A percentile compares a stretch with the other conserved stretches of the same genome.
These are phyloP conservation scores for Plutella xylostella DNA, from an alignment of 2,888 invertebrate genomes.

Conservation along the genomic window DNA sequence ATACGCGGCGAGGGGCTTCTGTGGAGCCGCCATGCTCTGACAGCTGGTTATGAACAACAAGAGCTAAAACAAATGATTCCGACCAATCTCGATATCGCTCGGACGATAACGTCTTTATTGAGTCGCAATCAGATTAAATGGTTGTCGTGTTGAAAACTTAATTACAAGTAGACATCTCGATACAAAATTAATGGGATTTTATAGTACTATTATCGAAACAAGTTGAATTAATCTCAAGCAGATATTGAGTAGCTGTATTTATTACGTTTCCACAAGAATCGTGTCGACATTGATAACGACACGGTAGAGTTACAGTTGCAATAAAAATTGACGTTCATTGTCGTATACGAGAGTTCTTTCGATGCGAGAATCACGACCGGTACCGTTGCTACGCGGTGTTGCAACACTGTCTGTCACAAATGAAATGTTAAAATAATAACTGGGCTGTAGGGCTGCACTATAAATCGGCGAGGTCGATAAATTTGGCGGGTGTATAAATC, in stretches of 20 bases:
- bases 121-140: conserved; percentile 27
- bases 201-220: neutral
- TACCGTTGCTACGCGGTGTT: neutral
- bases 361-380: neutral
- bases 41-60: conserved; percentile 1
- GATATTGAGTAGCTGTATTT: neutral
- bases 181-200: conserved; percentile 2
- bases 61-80: conserved; percentile 1
- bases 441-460: conserved; percentile 30
- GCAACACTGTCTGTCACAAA: conserved; percentile 21
- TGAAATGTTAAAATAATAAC: conserved; percentile 28
- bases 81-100: neutral
- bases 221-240: neutral
- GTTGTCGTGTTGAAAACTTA: conserved; percentile 28
- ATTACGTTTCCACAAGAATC: too few species aligned
- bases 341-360: too few species aligned
- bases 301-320: neutral
- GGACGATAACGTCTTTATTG: conserved; percentile 18
- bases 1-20: neutral
- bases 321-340: too few species aligned
- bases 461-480: conserved; percentile 60
- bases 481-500: conserved; percentile 65
- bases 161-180: conserved; percentile 26
- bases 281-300: too few species aligned
- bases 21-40: neutral